phyloP scores from a whole-genome alignment of 2,113 vertebrate species.

The Holacanthus passer region DNA sequence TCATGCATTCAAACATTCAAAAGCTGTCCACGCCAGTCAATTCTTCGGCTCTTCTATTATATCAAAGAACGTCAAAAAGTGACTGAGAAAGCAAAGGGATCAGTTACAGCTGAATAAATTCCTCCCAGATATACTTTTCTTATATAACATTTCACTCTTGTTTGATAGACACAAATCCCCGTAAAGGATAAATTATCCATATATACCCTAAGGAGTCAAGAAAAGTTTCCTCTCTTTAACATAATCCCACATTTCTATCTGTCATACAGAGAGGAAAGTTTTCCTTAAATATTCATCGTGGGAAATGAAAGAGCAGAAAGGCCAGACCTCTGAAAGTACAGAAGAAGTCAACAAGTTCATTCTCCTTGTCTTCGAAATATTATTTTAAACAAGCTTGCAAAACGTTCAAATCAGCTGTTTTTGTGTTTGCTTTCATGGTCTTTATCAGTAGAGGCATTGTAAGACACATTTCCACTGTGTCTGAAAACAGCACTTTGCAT shows the following conservation, averaged over 20 bases:
- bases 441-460: neutral
- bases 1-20: slow-evolving; percentile 71
- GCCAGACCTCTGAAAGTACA: slow-evolving; percentile 26
- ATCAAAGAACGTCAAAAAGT: slow-evolving; percentile 72
- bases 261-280: slow-evolving; percentile 58
- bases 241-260: slow-evolving; percentile 79
- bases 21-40: slow-evolving; percentile 68
- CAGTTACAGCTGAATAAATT: slow-evolving; percentile 77
- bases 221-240: slow-evolving; percentile 73
- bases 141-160: slow-evolving; percentile 81
- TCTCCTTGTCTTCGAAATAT: neutral
- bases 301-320: slow-evolving; percentile 62
- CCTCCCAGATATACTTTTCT: slow-evolving; percentile 77
- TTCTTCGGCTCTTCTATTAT: slow-evolving; percentile 69
- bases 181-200: slow-evolving; percentile 75
- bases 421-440: neutral
- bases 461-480: neutral
- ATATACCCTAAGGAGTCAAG: slow-evolving; percentile 66
- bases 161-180: slow-evolving; percentile 80
- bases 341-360: slow-evolving; percentile 5
- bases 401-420: neutral
- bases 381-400: neutral
- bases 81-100: slow-evolving; percentile 70
- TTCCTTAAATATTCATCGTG: slow-evolving; percentile 54
- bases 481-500: neutral